phyloP scores from a whole-genome alignment of 2,797 vertebrate genomes.

The Rhinogobio ventralis region DNA sequence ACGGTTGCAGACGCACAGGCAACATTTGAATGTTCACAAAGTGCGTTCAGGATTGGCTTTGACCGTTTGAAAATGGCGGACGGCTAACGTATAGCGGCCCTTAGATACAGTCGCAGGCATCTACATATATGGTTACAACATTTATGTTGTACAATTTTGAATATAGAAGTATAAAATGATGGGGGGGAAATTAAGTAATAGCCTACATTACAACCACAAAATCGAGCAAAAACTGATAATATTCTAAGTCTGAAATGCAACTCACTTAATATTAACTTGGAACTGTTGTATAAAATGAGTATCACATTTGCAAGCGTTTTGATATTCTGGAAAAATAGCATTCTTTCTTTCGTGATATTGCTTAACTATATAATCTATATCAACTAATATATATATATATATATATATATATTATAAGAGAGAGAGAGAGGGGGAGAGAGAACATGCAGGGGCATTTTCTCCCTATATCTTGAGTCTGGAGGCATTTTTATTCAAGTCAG shows the following conservation, averaged over 20 bases:
- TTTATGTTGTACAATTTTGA: neutral
- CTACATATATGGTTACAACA: too few species aligned
- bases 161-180: neutral
- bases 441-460: neutral
- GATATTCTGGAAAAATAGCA: neutral
- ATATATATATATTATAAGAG: neutral
- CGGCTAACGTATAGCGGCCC: too few species aligned
- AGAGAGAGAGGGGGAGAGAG: too few species aligned
- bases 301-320: neutral
- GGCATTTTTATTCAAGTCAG: neutral
- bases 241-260: neutral
- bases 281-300: neutral
- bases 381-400: too few species aligned
- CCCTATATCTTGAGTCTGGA: neutral
- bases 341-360: neutral
- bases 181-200: accelerated
- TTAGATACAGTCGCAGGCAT: too few species aligned
- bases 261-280: neutral
- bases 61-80: too few species aligned
- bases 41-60: too few species aligned
- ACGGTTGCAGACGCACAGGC: too few species aligned
- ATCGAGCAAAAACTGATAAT: neutral
- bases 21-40: too few species aligned
- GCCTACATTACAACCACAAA: neutral
- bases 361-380: too few species aligned